Conservation (phyloP, 1,140 invertebrate genomes). For the Pygmarrhopalites habei region DNA sequence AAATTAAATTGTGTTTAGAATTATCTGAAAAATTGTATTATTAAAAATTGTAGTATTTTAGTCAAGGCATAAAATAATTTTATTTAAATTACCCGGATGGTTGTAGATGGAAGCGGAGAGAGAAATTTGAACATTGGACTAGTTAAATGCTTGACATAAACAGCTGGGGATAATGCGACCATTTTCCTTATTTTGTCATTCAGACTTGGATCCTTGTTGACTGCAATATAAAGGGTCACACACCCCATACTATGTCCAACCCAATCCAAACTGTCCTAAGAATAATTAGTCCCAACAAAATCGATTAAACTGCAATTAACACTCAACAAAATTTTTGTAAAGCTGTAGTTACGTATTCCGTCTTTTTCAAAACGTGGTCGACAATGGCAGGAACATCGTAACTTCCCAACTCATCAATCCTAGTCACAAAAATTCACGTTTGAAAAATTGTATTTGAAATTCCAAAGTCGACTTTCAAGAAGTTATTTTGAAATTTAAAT, state of each 20-base stretch:
- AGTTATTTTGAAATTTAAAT: neutral
- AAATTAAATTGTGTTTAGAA: neutral
- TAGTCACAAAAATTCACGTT: neutral
- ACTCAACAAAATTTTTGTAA: too few relatives aligned
- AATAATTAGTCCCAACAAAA: too few relatives aligned
- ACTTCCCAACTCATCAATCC: slow-evolving; percentile 19
- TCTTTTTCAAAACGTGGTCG: slow-evolving; percentile 10
- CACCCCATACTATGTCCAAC: slow-evolving; percentile 52
- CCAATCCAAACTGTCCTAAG: slow-evolving; percentile 42
- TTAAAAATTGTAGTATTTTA: neutral
- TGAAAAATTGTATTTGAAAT: neutral
- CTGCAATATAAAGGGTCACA: slow-evolving; percentile 41
- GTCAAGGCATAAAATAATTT: neutral
- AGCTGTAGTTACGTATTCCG: too few relatives aligned
- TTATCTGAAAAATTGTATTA: neutral
- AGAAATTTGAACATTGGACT: neutral
- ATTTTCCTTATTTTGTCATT: slow-evolving; percentile 38
- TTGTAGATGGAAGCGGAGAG: neutral
- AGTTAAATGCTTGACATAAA: slow-evolving; percentile 39
- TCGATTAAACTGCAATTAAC: too few relatives aligned
- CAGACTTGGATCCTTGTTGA: slow-evolving; percentile 42
- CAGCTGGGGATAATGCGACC: slow-evolving; percentile 55
- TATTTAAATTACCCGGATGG: neutral
- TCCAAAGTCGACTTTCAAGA: neutral
- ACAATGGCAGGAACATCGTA: slow-evolving; percentile 43